Conservation (phyloP, 2,888 invertebrate species). For the Corbicula japonica region DNA sequence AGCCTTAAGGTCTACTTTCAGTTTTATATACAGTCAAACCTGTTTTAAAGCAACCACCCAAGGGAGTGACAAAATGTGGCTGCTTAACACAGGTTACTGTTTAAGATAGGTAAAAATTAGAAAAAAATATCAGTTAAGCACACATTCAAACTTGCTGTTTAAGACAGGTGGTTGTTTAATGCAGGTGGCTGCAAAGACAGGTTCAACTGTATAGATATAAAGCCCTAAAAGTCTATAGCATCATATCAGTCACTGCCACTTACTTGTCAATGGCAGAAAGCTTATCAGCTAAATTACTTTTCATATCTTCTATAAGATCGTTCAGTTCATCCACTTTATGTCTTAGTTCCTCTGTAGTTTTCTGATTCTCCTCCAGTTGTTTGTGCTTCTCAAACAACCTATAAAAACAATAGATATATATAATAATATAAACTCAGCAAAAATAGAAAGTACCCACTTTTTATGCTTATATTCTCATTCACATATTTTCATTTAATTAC, state of each 20-base stretch:
- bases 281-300: conserved; percentile 72
- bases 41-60: too few species aligned
- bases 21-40: too few species aligned
- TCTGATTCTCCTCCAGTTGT: conserved; percentile 78
- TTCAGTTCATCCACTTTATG: conserved; percentile 74
- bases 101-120: too few species aligned
- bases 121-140: too few species aligned
- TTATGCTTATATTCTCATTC: background rate
- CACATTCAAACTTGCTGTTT: too few species aligned
- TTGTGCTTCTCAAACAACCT: conserved; percentile 84
- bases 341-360: conserved; percentile 71
- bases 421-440: background rate
- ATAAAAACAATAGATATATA: conserved; percentile 3
- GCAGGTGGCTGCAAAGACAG: too few species aligned
- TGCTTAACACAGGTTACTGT: too few species aligned
- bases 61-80: too few species aligned
- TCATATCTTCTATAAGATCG: conserved; percentile 65
- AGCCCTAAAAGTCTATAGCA: too few species aligned
- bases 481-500: background rate
- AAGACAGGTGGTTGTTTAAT: too few species aligned
- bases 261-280: conserved; percentile 73
- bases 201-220: too few species aligned
- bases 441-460: background rate
- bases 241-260: conserved; percentile 2
- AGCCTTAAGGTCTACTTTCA: too few species aligned